Evolutionary conservation across 2,797 vertebrate species (phyloP).

Genomic region (Distichodus sexfasciatus): DNA sequence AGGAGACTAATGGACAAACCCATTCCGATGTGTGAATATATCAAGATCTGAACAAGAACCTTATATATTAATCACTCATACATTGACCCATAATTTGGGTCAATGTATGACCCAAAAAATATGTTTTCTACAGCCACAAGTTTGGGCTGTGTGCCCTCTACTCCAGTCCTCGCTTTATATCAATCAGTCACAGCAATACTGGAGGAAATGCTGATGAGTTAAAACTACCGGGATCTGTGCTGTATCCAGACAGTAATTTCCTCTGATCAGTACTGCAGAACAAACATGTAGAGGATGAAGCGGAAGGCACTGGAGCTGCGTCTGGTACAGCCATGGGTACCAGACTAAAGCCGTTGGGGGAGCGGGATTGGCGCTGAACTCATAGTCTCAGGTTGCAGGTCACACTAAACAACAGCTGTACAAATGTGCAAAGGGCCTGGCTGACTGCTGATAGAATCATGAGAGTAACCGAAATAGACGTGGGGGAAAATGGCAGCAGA

Average conservation of each 20-base stretch:
- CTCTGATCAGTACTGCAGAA: constrained; percentile 2
- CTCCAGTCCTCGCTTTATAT: background rate
- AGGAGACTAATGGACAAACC: no score
- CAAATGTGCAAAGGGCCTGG: constrained; percentile 23
- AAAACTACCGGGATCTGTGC: background rate
- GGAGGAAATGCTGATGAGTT: constrained; percentile 18
- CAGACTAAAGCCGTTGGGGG: constrained; percentile 10
- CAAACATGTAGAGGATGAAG: background rate
- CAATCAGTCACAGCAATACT: constrained; percentile 10
- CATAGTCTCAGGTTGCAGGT: constrained; percentile 39
- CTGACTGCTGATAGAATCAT: constrained; percentile 35
- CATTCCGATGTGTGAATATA: no score
- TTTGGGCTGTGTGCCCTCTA: background rate
- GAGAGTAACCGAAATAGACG: constrained; percentile 51
- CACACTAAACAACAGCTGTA: constrained; percentile 34
- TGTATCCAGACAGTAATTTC: constrained; percentile 16
- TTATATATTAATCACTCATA: no score
- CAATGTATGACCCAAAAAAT: no score
- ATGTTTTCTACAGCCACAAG: no score
- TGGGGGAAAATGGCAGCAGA: constrained; percentile 6
- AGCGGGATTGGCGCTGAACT: background rate
- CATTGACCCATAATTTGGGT: background rate
- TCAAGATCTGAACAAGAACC: no score
- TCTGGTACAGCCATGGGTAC: background rate
- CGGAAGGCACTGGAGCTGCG: background rate